Evolutionary conservation across 2,888 invertebrate species (phyloP).

Genomic region (Andricus quercusramuli): DNA sequence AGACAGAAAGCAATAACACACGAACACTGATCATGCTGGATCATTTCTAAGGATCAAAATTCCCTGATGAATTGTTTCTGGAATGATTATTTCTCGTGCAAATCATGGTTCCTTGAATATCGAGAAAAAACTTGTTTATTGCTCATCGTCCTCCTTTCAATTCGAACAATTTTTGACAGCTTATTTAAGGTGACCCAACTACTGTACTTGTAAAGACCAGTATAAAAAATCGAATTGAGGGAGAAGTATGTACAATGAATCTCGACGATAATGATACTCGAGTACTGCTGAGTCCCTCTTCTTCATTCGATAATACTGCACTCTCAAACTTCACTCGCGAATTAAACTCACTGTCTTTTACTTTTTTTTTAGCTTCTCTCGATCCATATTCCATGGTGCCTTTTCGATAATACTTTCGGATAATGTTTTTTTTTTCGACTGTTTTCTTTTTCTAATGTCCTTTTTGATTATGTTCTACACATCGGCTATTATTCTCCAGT

Average conservation of each 20-base stretch:
- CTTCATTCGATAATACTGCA: constrained; percentile 32
- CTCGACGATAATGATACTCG: constrained; percentile 16
- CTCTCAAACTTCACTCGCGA: constrained; percentile 30
- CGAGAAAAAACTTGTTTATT: constrained; percentile 34
- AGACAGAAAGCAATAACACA: constrained; percentile 54
- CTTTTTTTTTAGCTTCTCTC: constrained; percentile 34
- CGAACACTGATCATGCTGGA: constrained; percentile 67
- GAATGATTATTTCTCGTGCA: constrained; percentile 28
- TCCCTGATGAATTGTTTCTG: not conserved
- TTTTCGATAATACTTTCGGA: constrained; percentile 27
- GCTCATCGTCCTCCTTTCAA: constrained; percentile 16
- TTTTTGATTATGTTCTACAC: constrained; percentile 40
- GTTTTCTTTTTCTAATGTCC: constrained; percentile 42
- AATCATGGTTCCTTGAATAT: constrained; percentile 36
- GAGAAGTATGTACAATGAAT: constrained; percentile 19
- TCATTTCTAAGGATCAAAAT: constrained; percentile 48
- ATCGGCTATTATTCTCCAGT: constrained; percentile 37
- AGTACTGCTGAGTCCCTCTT: constrained; percentile 17
- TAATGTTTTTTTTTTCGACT: constrained; percentile 15
- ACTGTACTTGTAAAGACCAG: not conserved
- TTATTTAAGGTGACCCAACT: not conserved
- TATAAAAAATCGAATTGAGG: constrained; percentile 22
- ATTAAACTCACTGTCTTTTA: constrained; percentile 22
- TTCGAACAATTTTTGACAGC: constrained; percentile 28
- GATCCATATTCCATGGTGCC: constrained; percentile 41